Base-by-base conservation (phyloP, 2,888 invertebrate species). In the Spilarctia lutea region DNA sequence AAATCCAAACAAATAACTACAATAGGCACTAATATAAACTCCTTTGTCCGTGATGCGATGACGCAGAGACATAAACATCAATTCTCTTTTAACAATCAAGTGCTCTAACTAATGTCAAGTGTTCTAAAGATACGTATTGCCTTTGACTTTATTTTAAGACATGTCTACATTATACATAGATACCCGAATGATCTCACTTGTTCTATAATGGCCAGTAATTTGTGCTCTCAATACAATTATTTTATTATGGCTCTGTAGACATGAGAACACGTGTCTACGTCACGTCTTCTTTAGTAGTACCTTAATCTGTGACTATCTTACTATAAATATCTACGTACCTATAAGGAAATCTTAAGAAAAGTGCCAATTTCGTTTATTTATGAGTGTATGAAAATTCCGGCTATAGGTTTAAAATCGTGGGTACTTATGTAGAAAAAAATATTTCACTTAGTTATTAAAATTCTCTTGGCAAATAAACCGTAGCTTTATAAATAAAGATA, bases 161-260 rank as follows among this genome's bases (percentile, higher is more conserved):
- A 65, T 65, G 27, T 11, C 16, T 56, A 39, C 69, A 24, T 56
- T 39, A 35, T 7, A 33, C 33, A 33, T 33, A 3, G 35, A 35
- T 42, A 30, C 60, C 16, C 20, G 27, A 45, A 11, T 63, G 71
- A 71, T 63, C 42, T 71, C 71, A 71, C 63, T 63, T 71, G 42
- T 63, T 71, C 71, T 35, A 65, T 13, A 48, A 71, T 65, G 33
- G 33, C 27, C 13, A 71, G 20, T 16, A 42, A 45, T 42, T 42
- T 56, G 16, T 63, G 71, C 63, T 63, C 71, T 63, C 63, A 71
- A 71, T 63, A 71, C 24, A 71, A 20, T 63, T 30, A 30, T 71
- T 71, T 42, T 63, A 56, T n/a, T 56, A 16, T 3, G 3, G 33
- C 7, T 35, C n/a, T 69, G 13, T 16, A 63, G 18, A 16, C 16